Conservation (phyloP, 2,113 vertebrate species). For the Lutjanus erythropterus region DNA sequence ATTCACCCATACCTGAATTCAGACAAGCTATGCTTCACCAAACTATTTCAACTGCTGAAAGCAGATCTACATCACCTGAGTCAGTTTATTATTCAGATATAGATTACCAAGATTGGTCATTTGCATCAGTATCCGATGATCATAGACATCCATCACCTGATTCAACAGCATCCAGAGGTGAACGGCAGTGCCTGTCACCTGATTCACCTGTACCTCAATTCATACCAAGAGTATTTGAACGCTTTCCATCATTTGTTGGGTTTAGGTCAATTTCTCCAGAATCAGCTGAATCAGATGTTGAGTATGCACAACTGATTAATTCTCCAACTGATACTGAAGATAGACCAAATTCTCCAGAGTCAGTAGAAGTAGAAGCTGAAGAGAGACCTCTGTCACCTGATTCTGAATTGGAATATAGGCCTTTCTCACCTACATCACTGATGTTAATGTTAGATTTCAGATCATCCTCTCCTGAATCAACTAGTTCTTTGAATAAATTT, state of each 20-base stretch:
- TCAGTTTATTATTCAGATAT: constrained; percentile 47
- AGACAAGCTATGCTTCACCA: not conserved
- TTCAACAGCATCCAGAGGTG: constrained; percentile 34
- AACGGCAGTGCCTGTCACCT: constrained; percentile 9
- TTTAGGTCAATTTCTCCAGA: constrained; percentile 50
- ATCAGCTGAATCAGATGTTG: constrained; percentile 36
- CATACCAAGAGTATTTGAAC: constrained; percentile 1
- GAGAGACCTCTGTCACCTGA: constrained; percentile 51
- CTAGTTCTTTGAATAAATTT: constrained; percentile 33
- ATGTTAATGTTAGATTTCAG: constrained; percentile 30
- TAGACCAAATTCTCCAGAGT: constrained; percentile 30
- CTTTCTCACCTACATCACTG: constrained; percentile 48
- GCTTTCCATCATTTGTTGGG: constrained; percentile 49
- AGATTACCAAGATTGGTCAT: constrained; percentile 21
- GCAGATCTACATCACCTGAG: constrained; percentile 55
- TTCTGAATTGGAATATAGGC: constrained; percentile 39
- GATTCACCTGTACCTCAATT: constrained; percentile 62
- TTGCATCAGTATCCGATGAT: constrained; percentile 24
- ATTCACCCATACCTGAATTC: constrained; percentile 69
- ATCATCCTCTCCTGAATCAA: constrained; percentile 65
- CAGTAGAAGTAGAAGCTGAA: constrained; percentile 28
- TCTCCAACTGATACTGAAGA: not conserved
- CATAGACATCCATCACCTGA: constrained; percentile 46
- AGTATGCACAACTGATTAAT: constrained; percentile 39
- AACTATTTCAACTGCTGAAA: constrained; percentile 6